Evolutionary conservation across 1,140 invertebrate genomes (phyloP).

Genomic region (Glossosoma conforme): DNA sequence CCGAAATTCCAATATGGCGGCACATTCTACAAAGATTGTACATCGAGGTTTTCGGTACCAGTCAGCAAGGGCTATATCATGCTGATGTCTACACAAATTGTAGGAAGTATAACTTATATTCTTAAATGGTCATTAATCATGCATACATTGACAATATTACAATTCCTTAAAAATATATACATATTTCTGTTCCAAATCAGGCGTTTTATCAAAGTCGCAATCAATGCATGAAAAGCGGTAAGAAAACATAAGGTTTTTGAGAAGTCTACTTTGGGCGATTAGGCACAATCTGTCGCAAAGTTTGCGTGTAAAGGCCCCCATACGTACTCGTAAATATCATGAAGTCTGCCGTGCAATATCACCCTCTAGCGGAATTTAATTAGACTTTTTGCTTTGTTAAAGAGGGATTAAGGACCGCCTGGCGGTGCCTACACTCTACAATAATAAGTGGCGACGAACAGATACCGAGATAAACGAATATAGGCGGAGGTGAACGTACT

Average conservation of each 20-base stretch:
- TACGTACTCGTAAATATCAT: background rate
- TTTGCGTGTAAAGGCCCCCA: background rate
- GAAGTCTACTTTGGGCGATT: no score
- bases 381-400: constrained; percentile 25
- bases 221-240: background rate
- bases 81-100: no score
- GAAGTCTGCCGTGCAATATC: background rate
- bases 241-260: no score
- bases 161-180: no score
- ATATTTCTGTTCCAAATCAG: no score
- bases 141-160: background rate
- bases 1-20: no score
- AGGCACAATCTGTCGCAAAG: no score
- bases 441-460: constrained; percentile 18
- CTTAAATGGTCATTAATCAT: background rate
- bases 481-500: background rate
- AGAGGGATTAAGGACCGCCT: constrained; percentile 13
- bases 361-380: constrained; percentile 5
- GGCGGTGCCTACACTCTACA: constrained; percentile 5
- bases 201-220: no score
- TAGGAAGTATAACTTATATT: no score
- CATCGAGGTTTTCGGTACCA: no score
- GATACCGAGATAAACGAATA: constrained; percentile 18
- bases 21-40: no score
- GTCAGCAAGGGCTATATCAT: no score